Percentiles rank a stretch among this genome's conserved stretches.
Conservation (phyloP, 2,113 vertebrate species). For the Myotis brandtii region DNA sequence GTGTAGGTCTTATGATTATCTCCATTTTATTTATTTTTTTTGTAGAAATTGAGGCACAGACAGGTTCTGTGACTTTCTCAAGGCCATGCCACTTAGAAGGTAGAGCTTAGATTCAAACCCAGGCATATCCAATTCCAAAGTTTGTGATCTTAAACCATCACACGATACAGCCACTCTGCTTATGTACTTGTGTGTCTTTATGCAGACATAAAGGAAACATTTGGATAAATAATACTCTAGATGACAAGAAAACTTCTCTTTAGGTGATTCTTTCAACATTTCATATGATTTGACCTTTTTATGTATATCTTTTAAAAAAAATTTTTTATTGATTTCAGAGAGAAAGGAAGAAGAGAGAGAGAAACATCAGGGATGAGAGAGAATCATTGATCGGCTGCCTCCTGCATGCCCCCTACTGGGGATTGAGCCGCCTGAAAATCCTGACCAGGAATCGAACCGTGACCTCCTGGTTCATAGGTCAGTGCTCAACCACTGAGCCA, state of each 20-base stretch:
- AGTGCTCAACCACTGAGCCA: too few relatives aligned
- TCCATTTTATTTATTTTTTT: background rate
- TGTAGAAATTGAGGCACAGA: constrained; percentile 16
- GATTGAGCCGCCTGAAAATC: too few relatives aligned
- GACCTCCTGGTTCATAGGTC: too few relatives aligned
- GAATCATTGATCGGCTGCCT: too few relatives aligned
- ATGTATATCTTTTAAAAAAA: background rate
- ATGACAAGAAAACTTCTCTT: constrained; percentile 23
- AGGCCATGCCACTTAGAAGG: background rate
- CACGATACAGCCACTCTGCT: background rate
- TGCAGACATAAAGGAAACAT: background rate
- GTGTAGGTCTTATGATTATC: background rate
- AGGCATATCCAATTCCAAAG: background rate
- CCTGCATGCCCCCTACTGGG: too few relatives aligned
- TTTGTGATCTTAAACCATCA: background rate
- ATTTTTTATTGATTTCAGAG: background rate
- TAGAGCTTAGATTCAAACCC: background rate
- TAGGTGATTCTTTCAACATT: background rate
- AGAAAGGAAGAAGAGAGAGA: too few relatives aligned
- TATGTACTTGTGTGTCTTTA: background rate
- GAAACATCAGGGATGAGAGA: too few relatives aligned
- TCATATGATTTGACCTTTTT: background rate
- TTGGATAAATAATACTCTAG: background rate
- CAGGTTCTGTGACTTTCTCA: background rate
- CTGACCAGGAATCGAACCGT: too few relatives aligned